Conservation (phyloP, 2,888 invertebrate species). For the Drosophila borborema region DNA sequence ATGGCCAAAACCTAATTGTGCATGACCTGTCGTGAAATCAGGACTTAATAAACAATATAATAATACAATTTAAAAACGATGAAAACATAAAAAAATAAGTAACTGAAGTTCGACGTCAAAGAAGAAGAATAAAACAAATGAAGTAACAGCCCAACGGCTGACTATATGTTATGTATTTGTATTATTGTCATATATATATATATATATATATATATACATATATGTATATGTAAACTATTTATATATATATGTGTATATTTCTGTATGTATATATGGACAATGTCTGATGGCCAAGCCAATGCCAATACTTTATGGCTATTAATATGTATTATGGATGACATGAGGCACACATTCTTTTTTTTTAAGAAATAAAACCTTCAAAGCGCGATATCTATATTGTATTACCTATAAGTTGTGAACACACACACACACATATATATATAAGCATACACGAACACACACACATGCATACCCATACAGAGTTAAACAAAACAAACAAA, state of each 20-base stretch:
- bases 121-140: conserved; percentile 17
- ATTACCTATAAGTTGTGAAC: conserved; percentile 75
- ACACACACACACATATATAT: conserved; percentile 33
- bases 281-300: conserved; percentile 52
- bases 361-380: conserved; percentile 70
- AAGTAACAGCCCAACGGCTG: conserved; percentile 44
- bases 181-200: conserved; percentile 61
- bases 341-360: conserved; percentile 83
- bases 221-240: conserved; percentile 9
- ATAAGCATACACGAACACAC: conserved; percentile 1
- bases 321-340: conserved; percentile 83
- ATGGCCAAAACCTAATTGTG: no score
- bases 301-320: conserved; percentile 61
- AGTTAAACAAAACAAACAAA: conserved; percentile 51
- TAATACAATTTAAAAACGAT: conserved; percentile 56
- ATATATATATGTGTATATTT: conserved; percentile 23
- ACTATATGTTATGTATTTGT: conserved; percentile 53
- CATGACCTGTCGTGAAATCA: no score
- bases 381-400: conserved; percentile 77
- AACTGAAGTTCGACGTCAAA: background rate
- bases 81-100: conserved; percentile 21
- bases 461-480: conserved; percentile 29
- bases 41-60: no score
- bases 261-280: conserved; percentile 36
- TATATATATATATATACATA: conserved; percentile 22